A percentile compares a stretch with the other conserved stretches of the same genome.
Conservation (phyloP, 2,888 invertebrate genomes). For the Alitta virens region DNA sequence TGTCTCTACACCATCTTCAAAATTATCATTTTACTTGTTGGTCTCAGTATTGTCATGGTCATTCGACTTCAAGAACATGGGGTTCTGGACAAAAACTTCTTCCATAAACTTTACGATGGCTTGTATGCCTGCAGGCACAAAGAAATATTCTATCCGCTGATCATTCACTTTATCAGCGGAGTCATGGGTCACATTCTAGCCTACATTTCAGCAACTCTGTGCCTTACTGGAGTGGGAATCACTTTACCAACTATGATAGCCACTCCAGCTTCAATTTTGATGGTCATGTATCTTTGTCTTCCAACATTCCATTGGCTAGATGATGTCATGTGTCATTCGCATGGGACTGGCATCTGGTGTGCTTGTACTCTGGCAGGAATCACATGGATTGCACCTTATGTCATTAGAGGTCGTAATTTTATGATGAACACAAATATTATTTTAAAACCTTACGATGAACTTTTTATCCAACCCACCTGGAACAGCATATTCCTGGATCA, state of each 20-base stretch:
- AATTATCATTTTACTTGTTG: constrained; percentile 22
- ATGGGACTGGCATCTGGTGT: constrained; percentile 26
- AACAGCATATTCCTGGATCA: constrained; percentile 33
- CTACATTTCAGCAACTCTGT: constrained; percentile 28
- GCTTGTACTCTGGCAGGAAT: constrained; percentile 27
- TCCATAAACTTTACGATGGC: constrained; percentile 23
- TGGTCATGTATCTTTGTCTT: constrained; percentile 28
- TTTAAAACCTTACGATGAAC: constrained; percentile 31
- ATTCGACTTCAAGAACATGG: constrained; percentile 26
- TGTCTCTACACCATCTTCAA: constrained; percentile 30
- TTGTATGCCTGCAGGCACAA: constrained; percentile 22
- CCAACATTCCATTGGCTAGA: constrained; percentile 10
- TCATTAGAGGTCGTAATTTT: constrained; percentile 20
- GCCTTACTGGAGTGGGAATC: constrained; percentile 29
- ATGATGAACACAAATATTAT: constrained; percentile 23
- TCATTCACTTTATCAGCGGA: constrained; percentile 26
- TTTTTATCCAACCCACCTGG: constrained; percentile 31
- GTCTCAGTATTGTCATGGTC: constrained; percentile 28
- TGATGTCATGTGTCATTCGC: constrained; percentile 26
- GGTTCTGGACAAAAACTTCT: constrained; percentile 26
- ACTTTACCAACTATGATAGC: constrained; percentile 29
- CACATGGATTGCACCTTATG: constrained; percentile 30
- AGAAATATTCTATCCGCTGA: constrained; percentile 28
- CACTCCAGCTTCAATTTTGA: constrained; percentile 24
- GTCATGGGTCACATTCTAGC: constrained; percentile 25